Base-by-base conservation (phyloP, 2,113 vertebrate species). In the Jacana jacana region DNA sequence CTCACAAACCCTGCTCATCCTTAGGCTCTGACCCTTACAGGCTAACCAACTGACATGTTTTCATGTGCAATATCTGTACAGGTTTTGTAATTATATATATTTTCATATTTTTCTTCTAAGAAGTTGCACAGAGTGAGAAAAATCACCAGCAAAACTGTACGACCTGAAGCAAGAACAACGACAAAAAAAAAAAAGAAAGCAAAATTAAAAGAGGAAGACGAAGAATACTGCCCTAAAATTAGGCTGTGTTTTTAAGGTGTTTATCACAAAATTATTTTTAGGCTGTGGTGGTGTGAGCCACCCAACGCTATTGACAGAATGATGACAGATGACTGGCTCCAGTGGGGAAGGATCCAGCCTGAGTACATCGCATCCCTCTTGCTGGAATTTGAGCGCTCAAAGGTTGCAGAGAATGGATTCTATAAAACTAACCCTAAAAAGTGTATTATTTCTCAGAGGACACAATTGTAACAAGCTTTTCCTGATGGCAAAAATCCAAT, bases 401-500 rank as follows among this genome's bases (percentile, higher is more conserved):
- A 96, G 96, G 91, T 95, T 97, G 86, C 86, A n/a, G n/a, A 35
- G 76, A 97, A 95, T 80, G 84, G 91, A 92, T 92, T 97, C 95
- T 95, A 95, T 95, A 96, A 97, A 97, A 84, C 92, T 85, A 88
- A 95, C 44, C 58, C 88, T 95, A 89, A 96, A 96, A 96, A 65
- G 68, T n/a, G n/a, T 71, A 76, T 96, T 96, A 97, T 97, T 97
- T 97, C 96, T 97, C 92, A 89, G 93, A 95, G 94, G 95, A 96
- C 86, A 95, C 94, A 92, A 72, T 89, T 66, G 93, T 92, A 91
- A 92, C 91, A 95, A 97, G 93, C 72, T 92, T 88, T 75, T 93
- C 92, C 87, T 96, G 96, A 97, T 92, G 96, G 96, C 88, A 96
- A 96, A 96, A 97, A 97, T 97, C 97, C 96, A 98, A 95, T 97